Conservation (phyloP, 2,888 invertebrate species). For the Cordilura impudica region DNA sequence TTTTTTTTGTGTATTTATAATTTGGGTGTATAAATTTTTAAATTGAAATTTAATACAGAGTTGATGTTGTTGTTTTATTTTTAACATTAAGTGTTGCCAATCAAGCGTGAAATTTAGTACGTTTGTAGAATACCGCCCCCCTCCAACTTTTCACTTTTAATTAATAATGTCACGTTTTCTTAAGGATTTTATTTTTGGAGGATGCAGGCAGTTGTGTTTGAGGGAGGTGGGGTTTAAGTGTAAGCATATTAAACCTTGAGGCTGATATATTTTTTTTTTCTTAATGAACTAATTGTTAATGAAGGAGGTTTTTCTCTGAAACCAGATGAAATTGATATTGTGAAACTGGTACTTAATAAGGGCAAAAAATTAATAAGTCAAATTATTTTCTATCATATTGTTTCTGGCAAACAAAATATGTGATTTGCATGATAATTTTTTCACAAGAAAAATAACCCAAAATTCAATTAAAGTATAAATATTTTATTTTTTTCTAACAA, state of each 20-base stretch:
- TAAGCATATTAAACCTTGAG: background rate
- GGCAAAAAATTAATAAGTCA: background rate
- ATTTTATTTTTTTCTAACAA: background rate
- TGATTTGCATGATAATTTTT: slow-evolving; percentile 46
- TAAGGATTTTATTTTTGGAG: background rate
- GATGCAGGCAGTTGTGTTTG: background rate
- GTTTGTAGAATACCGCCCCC: slow-evolving; percentile 6
- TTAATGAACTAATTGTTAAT: background rate
- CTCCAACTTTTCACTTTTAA: slow-evolving; percentile 35
- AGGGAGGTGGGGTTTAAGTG: background rate
- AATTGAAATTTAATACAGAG: slow-evolving; percentile 49
- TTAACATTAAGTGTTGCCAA: slow-evolving; percentile 53
- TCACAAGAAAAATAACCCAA: background rate
- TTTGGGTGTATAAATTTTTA: slow-evolving; percentile 21
- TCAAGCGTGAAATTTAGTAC: slow-evolving; percentile 49
- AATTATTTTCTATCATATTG: too few relatives aligned
- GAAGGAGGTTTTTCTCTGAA: background rate
- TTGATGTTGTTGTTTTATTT: slow-evolving; percentile 5
- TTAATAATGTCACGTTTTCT: slow-evolving; percentile 53
- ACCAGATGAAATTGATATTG: slow-evolving; percentile 16
- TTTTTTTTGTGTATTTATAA: background rate
- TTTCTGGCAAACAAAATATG: slow-evolving; percentile 8
- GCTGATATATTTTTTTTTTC: background rate
- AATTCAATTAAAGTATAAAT: background rate
- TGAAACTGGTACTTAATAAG: background rate